These are phyloP conservation scores for Idaea dimidiata DNA, from an alignment of 2,888 invertebrate genomes.

Conservation along the genomic window DNA sequence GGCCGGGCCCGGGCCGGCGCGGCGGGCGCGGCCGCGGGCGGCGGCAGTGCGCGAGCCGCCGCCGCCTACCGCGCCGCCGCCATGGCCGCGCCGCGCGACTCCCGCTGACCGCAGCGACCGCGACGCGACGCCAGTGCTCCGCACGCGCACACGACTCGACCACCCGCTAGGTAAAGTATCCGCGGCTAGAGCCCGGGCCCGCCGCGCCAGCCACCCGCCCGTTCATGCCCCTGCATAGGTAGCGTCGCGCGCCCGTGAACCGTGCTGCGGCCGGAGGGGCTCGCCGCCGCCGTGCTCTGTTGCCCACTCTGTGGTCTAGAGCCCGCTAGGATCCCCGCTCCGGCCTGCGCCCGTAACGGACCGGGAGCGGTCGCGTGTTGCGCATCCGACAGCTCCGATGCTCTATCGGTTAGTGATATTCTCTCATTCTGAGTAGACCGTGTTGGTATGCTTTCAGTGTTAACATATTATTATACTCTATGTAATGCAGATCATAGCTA, in stretches of 20 bases:
- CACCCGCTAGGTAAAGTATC: slow-evolving; percentile 11
- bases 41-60: slow-evolving; percentile 69
- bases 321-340: slow-evolving; percentile 38
- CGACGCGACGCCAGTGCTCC: slow-evolving; percentile 35
- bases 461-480: slow-evolving; percentile 32
- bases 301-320: slow-evolving; percentile 32
- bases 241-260: slow-evolving; percentile 53
- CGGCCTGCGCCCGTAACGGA: slow-evolving; percentile 49
- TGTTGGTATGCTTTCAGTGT: slow-evolving; percentile 23
- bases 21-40: slow-evolving; percentile 34
- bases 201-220: slow-evolving; percentile 47
- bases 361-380: slow-evolving; percentile 64
- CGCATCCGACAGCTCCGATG: slow-evolving; percentile 75
- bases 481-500: no score
- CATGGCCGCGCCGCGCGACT: slow-evolving; percentile 71
- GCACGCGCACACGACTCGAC: slow-evolving; percentile 30
- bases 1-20: slow-evolving; percentile 41
- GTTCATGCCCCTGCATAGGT: slow-evolving; percentile 63
- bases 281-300: slow-evolving; percentile 36
- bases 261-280: slow-evolving; percentile 40
- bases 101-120: slow-evolving; percentile 62
- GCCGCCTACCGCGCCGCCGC: slow-evolving; percentile 69
- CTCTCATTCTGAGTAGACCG: slow-evolving; percentile 27
- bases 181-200: slow-evolving; percentile 16
- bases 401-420: slow-evolving; percentile 67